Percentiles rank a stretch among this genome's conserved stretches.
phyloP scores from a whole-genome alignment of 2,888 invertebrate species.

The Xestia sexstrigata region DNA sequence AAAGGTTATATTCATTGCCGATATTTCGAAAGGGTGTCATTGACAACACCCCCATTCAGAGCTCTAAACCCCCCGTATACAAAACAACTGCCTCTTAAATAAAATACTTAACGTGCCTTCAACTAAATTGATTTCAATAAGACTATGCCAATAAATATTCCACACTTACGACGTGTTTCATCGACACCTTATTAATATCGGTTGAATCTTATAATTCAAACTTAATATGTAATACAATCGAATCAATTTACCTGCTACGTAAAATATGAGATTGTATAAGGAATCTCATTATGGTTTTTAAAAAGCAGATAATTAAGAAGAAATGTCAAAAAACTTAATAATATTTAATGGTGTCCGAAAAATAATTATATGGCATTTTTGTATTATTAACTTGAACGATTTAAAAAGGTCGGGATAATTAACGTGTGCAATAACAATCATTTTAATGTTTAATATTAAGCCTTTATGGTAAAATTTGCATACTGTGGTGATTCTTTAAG shows the following conservation, averaged over 20 bases:
- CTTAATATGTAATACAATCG: conserved; percentile 61
- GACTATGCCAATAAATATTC: conserved; percentile 55
- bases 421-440: conserved; percentile 84
- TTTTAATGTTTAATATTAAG: conserved; percentile 79
- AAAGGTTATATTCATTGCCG: conserved; percentile 26
- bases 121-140: conserved; percentile 56
- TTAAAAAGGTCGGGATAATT: conserved; percentile 87
- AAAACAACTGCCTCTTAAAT: conserved; percentile 23
- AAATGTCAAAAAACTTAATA: conserved; percentile 75
- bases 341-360: conserved; percentile 78
- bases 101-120: conserved; percentile 34
- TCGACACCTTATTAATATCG: conserved; percentile 60
- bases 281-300: conserved; percentile 71
- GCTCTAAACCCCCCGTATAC: not conserved
- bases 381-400: conserved; percentile 79
- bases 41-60: conserved; percentile 17
- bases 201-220: conserved; percentile 56
- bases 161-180: conserved; percentile 50
- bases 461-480: conserved; percentile 80
- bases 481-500: conserved; percentile 75
- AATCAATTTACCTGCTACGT: conserved; percentile 61
- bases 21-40: conserved; percentile 37
- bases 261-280: conserved; percentile 71
- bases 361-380: conserved; percentile 82
- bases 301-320: conserved; percentile 74